phyloP scores from a whole-genome alignment of 2,113 vertebrate genomes.

The Emydocephalus ijimae region DNA sequence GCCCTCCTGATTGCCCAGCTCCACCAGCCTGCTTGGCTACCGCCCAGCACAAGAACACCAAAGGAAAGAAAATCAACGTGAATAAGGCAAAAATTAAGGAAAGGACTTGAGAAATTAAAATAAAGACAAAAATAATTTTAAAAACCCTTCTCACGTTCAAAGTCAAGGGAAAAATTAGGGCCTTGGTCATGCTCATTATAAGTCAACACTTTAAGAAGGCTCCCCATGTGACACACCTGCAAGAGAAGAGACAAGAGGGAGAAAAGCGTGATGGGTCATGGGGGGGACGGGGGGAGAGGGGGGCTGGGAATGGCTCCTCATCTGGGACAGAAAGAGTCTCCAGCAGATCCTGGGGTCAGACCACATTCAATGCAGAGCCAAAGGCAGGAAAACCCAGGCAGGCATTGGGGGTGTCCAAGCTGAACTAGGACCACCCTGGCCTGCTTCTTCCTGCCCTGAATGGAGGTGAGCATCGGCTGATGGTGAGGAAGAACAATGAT shows the following conservation, averaged over 20 bases:
- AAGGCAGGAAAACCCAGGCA: neutral
- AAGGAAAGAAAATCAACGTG: constrained; percentile 44
- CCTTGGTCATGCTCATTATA: constrained; percentile 93
- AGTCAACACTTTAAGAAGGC: constrained; percentile 95
- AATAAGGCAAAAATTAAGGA: constrained; percentile 49
- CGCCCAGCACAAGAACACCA: constrained; percentile 31
- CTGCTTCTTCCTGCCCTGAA: constrained; percentile 47
- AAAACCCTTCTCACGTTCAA: constrained; percentile 92
- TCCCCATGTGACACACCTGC: constrained; percentile 93
- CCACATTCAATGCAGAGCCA: neutral
- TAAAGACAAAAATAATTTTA: constrained; percentile 62
- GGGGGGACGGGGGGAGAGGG: constrained; percentile 44
- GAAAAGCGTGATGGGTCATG: constrained; percentile 76
- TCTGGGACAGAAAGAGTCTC: constrained; percentile 17
- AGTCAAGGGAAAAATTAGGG: constrained; percentile 97
- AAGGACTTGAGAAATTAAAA: constrained; percentile 53
- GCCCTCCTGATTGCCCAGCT: neutral
- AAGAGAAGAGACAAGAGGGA: constrained; percentile 91
- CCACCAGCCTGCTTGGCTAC: neutral
- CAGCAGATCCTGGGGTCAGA: neutral
- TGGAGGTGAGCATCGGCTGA: constrained; percentile 52
- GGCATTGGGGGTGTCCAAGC: neutral
- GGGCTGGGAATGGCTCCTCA: constrained; percentile 14
- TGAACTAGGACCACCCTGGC: neutral
- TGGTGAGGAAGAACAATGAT: constrained; percentile 45